Base-by-base conservation (phyloP, 2,113 vertebrate species). In the Eublepharis macularius region DNA sequence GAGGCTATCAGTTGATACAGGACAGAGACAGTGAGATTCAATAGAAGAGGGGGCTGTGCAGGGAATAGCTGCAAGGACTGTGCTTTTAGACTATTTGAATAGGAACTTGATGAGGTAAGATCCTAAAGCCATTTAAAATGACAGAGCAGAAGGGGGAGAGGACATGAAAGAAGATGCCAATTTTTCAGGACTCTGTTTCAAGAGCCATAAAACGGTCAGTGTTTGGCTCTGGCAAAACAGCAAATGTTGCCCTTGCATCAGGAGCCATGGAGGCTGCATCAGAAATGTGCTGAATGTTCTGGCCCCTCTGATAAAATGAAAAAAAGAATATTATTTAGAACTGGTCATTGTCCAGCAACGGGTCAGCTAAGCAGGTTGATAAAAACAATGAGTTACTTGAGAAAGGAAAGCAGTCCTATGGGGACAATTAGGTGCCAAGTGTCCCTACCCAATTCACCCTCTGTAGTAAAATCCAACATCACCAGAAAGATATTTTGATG, bases 261-360 rank as follows among this genome's bases (percentile, higher is more conserved):
- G 70, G 82, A 32, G 65, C 36, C 39, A 88, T 4, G 3, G 49
- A 70, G 32, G 16, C 65, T 49, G 43, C 66, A 24, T 72, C n/a
- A 63, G 74, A 72, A 70, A n/a, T 47, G 45, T 45, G 65, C 36
- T 74, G 43, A 51, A 45, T 29, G 8, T 79, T 79, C 69, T 41
- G 41, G 19, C 11, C 6, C 16, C 65, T 41, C 43, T 78, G 41
- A 72, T 77, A 70, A 41, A 78, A 63, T 51, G 17, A 87, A 73
- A 78, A 32, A 68, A 82, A 77, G 26, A n/a, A 39, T 66, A 68
- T 65, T 49, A 17, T 83, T 68, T 63, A 74, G 54, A 74, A 65
- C n/a, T 66, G 70, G 76, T 43, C 82, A 83, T 81, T 45, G 80
- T 21, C 65, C 47, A 79, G 83, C 79, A 87, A 84, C 87, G 74